Conservation (phyloP, 2,888 invertebrate genomes). For the Scelioninae gen. 1 region DNA sequence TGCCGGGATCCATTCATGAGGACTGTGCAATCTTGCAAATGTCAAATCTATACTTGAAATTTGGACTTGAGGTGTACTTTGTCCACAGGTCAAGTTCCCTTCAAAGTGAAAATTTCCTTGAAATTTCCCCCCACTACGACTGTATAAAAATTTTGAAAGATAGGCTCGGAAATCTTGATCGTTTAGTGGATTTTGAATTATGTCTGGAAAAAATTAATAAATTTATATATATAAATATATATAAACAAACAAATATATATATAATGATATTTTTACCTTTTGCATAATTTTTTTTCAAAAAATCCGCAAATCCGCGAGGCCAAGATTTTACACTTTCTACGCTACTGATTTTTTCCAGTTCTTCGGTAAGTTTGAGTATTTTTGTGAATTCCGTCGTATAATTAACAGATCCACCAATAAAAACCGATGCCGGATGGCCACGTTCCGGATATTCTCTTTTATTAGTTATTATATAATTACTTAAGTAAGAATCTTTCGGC, state of each 20-base stretch:
- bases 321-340: slow-evolving; percentile 62
- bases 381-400: slow-evolving; percentile 61
- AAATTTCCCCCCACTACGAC: slow-evolving; percentile 88
- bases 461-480: slow-evolving; percentile 86
- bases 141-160: slow-evolving; percentile 89
- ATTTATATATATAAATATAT: no score
- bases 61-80: slow-evolving; percentile 86
- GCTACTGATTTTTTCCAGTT: slow-evolving; percentile 26
- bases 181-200: slow-evolving; percentile 83
- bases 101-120: slow-evolving; percentile 89
- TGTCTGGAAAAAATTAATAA: slow-evolving; percentile 84
- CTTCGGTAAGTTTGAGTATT: slow-evolving; percentile 46
- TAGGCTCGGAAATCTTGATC: slow-evolving; percentile 87
- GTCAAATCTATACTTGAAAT: slow-evolving; percentile 88
- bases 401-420: slow-evolving; percentile 55
- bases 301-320: slow-evolving; percentile 47
- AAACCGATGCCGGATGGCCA: slow-evolving; percentile 86
- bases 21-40: slow-evolving; percentile 87
- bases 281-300: slow-evolving; percentile 57
- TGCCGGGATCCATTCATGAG: slow-evolving; percentile 89
- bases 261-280: slow-evolving; percentile 31
- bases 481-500: slow-evolving; percentile 89
- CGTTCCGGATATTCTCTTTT: slow-evolving; percentile 88
- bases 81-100: slow-evolving; percentile 87
- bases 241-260: neutral